Evolutionary conservation across 2,797 vertebrate genomes (phyloP).

Genomic region (Artibeus jamaicensis): DNA sequence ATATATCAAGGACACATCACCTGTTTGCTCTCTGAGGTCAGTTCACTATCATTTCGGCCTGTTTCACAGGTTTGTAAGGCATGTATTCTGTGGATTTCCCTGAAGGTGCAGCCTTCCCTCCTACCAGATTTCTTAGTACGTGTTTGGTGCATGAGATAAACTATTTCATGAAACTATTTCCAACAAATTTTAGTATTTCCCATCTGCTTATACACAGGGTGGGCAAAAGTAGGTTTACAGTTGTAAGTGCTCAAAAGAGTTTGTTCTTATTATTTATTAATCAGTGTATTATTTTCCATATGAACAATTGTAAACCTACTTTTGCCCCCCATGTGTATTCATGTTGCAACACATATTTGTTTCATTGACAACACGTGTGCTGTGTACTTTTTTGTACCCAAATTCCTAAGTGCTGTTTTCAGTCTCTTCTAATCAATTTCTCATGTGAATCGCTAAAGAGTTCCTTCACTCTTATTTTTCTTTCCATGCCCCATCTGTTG

Average conservation of each 20-base stretch:
- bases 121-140: neutral
- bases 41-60: neutral
- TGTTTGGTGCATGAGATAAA: neutral
- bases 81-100: neutral
- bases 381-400: neutral
- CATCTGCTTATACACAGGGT: neutral
- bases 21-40: neutral
- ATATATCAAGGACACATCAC: neutral
- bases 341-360: neutral
- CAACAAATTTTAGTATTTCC: neutral
- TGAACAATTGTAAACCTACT: neutral
- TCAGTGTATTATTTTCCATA: neutral
- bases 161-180: neutral
- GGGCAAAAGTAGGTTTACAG: neutral
- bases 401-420: neutral
- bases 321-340: neutral
- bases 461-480: constrained; percentile 13
- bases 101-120: neutral
- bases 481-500: neutral
- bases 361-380: neutral
- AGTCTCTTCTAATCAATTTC: constrained; percentile 9
- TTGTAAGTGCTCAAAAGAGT: neutral
- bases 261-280: neutral
- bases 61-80: neutral
- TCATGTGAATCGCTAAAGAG: neutral